Percentiles rank a stretch among this genome's conserved stretches.
Evolutionary conservation across 2,888 invertebrate species (phyloP).

Genomic region (Andrena dorsata): DNA sequence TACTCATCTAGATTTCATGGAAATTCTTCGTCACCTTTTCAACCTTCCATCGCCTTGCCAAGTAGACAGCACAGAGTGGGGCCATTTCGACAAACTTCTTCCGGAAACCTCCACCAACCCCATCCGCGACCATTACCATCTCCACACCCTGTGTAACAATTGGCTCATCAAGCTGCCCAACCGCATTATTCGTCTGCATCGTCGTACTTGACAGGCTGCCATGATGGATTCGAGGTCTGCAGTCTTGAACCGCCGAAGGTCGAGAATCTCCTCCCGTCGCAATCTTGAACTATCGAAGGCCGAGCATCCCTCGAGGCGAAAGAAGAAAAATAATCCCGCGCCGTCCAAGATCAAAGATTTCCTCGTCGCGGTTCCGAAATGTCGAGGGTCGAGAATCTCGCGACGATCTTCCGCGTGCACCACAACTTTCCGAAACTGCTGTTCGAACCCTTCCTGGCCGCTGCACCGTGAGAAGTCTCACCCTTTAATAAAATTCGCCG

Average conservation of each 20-base stretch:
- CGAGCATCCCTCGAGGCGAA: constrained; percentile 13
- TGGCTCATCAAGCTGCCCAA: background rate
- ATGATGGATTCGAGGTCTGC: constrained; percentile 24
- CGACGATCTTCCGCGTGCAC: background rate
- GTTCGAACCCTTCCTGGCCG: background rate
- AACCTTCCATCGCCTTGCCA: background rate
- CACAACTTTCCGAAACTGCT: background rate
- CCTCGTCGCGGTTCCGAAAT: background rate
- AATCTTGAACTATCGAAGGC: constrained; percentile 8
- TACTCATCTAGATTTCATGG: background rate
- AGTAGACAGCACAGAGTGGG: background rate
- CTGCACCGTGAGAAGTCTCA: background rate
- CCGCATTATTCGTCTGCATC: background rate
- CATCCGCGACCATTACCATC: background rate
- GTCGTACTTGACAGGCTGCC: constrained; percentile 43
- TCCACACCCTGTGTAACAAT: constrained; percentile 16
- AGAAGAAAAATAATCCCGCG: background rate
- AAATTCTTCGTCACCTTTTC: background rate
- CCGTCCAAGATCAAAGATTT: background rate
- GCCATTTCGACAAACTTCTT: background rate
- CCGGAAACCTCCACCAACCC: background rate
- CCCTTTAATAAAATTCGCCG: background rate
- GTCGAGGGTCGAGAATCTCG: constrained; percentile 5
- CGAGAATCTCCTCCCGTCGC: constrained; percentile 11
- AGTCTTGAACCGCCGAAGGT: constrained; percentile 19